Evolutionary conservation across 2,113 vertebrate species (phyloP).

Genomic region (Chionomys nivalis): DNA sequence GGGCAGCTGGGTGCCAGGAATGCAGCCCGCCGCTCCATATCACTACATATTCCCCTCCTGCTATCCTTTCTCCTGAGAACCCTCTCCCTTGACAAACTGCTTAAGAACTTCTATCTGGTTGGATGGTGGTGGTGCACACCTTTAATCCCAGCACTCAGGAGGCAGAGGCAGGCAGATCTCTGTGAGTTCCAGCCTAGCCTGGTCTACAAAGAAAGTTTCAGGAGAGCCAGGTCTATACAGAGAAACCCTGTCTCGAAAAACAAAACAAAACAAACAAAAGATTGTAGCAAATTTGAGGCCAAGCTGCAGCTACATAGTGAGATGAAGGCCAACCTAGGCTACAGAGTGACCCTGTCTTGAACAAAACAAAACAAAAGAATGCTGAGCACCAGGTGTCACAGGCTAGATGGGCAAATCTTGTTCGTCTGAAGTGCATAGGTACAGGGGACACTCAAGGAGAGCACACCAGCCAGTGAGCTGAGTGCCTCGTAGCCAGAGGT

Average conservation of each 20-base stretch:
- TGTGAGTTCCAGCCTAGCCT: neutral
- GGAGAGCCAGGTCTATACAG: neutral
- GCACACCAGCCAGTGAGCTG: neutral
- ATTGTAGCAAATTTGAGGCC: neutral
- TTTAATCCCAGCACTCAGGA: neutral
- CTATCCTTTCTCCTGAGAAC: neutral
- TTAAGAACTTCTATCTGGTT: neutral
- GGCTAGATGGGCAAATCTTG: neutral
- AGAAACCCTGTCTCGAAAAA: neutral
- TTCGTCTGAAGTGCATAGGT: neutral
- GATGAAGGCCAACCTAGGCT: no score
- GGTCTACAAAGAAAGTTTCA: neutral
- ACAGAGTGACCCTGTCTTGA: neutral
- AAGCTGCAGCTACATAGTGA: neutral
- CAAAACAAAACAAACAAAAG: neutral
- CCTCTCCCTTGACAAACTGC: neutral
- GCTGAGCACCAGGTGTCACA: neutral
- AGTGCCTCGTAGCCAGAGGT: neutral
- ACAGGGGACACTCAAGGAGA: no score
- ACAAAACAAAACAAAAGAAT: neutral
- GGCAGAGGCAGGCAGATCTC: neutral
- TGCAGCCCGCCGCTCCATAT: no score
- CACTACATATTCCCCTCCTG: neutral
- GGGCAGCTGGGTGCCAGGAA: no score
- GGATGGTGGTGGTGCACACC: rapidly evolving